Conservation (phyloP, 2,797 vertebrate species). For the Semotilus atromaculatus region DNA sequence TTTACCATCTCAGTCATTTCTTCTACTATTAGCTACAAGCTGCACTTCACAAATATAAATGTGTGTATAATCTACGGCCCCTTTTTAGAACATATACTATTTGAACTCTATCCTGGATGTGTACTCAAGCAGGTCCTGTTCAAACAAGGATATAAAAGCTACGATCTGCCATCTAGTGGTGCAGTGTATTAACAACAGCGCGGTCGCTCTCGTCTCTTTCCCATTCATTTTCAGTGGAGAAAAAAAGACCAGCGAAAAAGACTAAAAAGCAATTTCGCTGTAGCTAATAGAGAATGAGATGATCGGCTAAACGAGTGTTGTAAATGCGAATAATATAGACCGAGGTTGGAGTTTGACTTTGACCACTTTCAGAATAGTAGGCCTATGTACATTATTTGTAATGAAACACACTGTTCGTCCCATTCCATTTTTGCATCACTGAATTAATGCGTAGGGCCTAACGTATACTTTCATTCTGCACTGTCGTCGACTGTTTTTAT, state of each 20-base stretch:
- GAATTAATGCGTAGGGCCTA: too few relatives aligned
- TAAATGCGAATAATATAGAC: not conserved
- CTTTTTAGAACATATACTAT: not conserved
- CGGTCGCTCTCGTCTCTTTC: not conserved
- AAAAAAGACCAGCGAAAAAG: not conserved
- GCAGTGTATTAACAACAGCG: not conserved
- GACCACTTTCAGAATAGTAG: not conserved
- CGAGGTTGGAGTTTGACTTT: not conserved
- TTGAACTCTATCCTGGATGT: not conserved
- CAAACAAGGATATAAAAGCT: not conserved
- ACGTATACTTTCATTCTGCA: not conserved
- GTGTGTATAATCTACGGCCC: not conserved
- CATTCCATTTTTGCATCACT: not conserved
- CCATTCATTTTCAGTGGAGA: not conserved
- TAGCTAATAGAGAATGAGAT: not conserved
- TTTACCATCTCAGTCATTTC: not conserved
- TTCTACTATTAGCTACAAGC: not conserved
- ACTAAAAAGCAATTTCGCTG: not conserved
- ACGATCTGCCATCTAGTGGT: conserved; percentile 53
- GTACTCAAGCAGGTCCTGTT: not conserved
- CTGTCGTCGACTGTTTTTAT: not conserved
- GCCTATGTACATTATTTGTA: too few relatives aligned
- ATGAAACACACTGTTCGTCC: not conserved
- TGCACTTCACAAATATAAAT: not conserved
- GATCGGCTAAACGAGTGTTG: not conserved